A percentile compares a stretch with the other conserved stretches of the same genome.
Evolutionary conservation across 2,113 vertebrate species (phyloP).

Genomic region (Aegotheles bennettii): DNA sequence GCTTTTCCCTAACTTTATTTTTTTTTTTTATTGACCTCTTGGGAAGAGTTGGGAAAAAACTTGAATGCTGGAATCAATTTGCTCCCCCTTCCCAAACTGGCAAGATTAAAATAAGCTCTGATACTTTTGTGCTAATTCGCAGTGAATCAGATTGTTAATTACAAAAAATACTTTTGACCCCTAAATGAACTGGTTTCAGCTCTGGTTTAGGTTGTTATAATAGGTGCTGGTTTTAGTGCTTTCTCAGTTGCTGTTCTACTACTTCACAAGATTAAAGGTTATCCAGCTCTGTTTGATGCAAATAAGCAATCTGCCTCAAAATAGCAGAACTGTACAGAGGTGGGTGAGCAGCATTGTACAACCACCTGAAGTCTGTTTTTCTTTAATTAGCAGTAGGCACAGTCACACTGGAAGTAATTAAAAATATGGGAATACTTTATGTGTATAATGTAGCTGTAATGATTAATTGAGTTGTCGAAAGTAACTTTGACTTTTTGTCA

Average conservation of each 20-base stretch:
- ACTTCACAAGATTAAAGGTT: not conserved
- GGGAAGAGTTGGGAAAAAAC: not conserved
- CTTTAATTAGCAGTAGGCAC: not conserved
- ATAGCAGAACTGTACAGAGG: not conserved
- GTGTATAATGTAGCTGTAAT: not conserved
- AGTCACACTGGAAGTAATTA: not conserved
- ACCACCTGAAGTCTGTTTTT: not conserved
- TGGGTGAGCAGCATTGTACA: not conserved
- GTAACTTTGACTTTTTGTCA: not conserved
- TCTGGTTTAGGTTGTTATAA: not conserved
- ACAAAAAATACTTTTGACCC: not conserved
- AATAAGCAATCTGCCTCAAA: not conserved
- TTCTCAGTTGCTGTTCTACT: not conserved
- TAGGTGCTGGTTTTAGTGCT: not conserved
- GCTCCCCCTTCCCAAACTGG: not conserved
- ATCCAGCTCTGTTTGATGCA: not conserved
- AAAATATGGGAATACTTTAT: not conserved
- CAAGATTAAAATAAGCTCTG: not conserved
- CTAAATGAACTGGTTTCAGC: not conserved
- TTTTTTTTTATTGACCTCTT: not conserved
- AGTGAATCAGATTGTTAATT: not conserved
- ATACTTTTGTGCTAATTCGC: not conserved
- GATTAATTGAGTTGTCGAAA: not conserved
- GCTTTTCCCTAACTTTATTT: not conserved
- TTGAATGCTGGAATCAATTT: not conserved